These are phyloP conservation scores for Prietella phreatophila DNA, from an alignment of 2,113 vertebrate species.

Conservation along the genomic window DNA sequence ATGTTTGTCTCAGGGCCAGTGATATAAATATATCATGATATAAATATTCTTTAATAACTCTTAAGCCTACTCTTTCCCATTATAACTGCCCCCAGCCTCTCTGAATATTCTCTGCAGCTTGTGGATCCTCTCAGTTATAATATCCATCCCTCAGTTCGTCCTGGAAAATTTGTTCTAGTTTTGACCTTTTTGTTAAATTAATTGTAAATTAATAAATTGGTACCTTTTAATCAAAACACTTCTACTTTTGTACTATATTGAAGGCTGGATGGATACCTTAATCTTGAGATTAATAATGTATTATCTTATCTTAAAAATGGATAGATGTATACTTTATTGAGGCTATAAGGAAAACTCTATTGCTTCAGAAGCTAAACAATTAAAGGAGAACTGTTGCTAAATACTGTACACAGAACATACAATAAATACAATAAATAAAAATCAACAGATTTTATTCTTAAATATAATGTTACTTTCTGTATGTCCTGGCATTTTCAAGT, in stretches of 20 bases:
- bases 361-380: not conserved
- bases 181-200: conserved; percentile 3
- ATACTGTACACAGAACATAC: not conserved
- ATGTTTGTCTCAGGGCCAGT: not conserved
- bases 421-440: not conserved
- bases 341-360: not conserved
- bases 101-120: not conserved
- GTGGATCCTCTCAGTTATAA: not conserved
- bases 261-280: not conserved
- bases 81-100: conserved; percentile 20
- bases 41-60: conserved; percentile 16
- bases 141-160: not conserved
- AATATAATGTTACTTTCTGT: not conserved
- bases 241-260: not conserved
- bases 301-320: no score
- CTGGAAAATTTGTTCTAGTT: not conserved
- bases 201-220: not conserved
- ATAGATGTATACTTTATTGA: not conserved
- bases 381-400: not conserved
- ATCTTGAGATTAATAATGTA: no score
- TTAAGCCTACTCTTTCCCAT: conserved; percentile 22
- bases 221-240: not conserved
- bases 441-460: not conserved
- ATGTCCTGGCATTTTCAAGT: not conserved
- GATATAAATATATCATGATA: conserved; percentile 12